phyloP scores from a whole-genome alignment of 2,888 invertebrate species.

The Homarus gammarus region DNA sequence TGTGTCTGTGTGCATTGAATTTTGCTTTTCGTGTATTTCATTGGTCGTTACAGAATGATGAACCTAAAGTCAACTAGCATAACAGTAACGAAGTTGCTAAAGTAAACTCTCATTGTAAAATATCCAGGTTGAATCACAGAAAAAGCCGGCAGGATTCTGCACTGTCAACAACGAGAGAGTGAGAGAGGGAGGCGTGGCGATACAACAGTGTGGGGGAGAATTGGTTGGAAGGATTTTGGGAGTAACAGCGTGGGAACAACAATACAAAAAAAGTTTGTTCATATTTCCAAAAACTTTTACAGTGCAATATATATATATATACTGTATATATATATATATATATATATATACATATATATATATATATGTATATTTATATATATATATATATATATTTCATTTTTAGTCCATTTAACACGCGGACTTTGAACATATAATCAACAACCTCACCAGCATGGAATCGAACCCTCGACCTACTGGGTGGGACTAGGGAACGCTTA shows the following conservation, averaged over 20 bases:
- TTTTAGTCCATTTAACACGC: too few relatives aligned
- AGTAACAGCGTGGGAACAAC: background rate
- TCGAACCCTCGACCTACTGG: too few relatives aligned
- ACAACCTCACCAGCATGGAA: too few relatives aligned
- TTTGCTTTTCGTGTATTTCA: background rate
- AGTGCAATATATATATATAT: too few relatives aligned
- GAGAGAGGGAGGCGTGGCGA: background rate
- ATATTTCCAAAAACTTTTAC: background rate
- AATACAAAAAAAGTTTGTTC: background rate
- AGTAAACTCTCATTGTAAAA: background rate
- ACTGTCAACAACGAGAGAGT: slow-evolving; percentile 5
- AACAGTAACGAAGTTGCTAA: background rate
- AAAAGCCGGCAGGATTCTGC: background rate
- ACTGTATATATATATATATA: too few relatives aligned
- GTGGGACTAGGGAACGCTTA: too few relatives aligned
- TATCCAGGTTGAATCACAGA: background rate
- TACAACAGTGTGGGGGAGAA: background rate
- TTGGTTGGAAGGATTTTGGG: background rate
- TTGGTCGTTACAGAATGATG: too few relatives aligned
- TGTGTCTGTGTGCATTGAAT: background rate
- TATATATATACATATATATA: slow-evolving; percentile 11
- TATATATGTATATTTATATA: slow-evolving; percentile 22
- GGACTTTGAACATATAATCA: too few relatives aligned
- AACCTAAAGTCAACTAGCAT: background rate
- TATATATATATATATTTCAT: too few relatives aligned